Evolutionary conservation across 2,888 invertebrate species (phyloP).

Genomic region (Mythimna impura): DNA sequence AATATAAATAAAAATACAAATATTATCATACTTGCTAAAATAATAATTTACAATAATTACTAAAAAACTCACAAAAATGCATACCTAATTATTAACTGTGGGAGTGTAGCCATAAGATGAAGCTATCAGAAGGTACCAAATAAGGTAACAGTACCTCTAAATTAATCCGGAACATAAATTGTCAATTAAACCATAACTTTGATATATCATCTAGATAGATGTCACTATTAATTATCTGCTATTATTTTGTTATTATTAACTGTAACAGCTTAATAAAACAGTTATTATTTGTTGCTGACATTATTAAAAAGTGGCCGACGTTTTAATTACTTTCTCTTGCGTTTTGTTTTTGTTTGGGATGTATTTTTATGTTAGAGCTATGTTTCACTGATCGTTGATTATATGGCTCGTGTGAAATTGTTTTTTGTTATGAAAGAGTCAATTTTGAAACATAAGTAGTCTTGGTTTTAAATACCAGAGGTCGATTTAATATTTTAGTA

Average conservation of each 20-base stretch:
- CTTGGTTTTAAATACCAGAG: no score
- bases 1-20: no score
- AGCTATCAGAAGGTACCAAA: not conserved
- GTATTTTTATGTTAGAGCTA: slow-evolving; percentile 3
- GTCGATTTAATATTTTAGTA: no score
- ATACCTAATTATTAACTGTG: not conserved
- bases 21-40: no score
- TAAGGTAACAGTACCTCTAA: not conserved
- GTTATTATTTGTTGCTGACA: slow-evolving; percentile 39
- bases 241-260: slow-evolving; percentile 35
- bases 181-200: slow-evolving; percentile 50
- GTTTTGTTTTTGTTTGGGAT: slow-evolving; percentile 14
- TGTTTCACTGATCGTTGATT: slow-evolving; percentile 16
- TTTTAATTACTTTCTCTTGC: slow-evolving; percentile 47
- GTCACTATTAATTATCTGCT: slow-evolving; percentile 28
- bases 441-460: not conserved
- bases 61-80: no score
- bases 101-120: not conserved
- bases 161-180: slow-evolving; percentile 48
- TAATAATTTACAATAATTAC: no score
- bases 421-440: not conserved
- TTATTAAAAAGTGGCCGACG: slow-evolving; percentile 32
- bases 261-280: slow-evolving; percentile 30
- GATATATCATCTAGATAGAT: slow-evolving; percentile 28
- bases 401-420: not conserved